Percentiles rank a stretch among this genome's conserved stretches.
These are phyloP conservation scores for Parauchenoglanis punctatus DNA, from an alignment of 2,797 vertebrate species.

Conservation along the genomic window DNA sequence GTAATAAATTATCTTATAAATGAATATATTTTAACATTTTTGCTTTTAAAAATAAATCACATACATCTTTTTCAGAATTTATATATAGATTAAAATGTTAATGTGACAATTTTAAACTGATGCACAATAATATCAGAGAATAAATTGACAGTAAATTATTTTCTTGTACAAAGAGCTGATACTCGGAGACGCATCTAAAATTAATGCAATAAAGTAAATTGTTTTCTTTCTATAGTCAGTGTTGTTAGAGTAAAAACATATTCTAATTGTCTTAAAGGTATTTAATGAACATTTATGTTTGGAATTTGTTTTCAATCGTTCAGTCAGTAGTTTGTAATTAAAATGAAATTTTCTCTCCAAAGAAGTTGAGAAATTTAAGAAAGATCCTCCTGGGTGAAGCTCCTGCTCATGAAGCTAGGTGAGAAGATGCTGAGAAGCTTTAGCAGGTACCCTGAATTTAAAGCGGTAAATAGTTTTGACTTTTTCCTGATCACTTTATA, in stretches of 20 bases:
- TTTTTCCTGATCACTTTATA: neutral
- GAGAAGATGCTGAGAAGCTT: neutral
- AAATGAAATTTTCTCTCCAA: neutral
- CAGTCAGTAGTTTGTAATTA: neutral
- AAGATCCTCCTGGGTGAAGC: neutral
- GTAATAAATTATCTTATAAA: neutral
- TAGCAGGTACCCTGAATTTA: neutral
- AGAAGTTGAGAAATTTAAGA: neutral
- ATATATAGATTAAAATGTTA: neutral
- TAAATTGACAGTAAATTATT: no score
- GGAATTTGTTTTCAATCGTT: no score
- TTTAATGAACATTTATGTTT: neutral
- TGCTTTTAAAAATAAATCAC: neutral
- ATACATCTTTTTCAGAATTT: neutral
- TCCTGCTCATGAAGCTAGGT: neutral
- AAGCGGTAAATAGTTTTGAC: neutral
- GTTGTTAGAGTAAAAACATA: neutral
- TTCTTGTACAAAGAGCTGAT: neutral
- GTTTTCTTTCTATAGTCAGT: neutral
- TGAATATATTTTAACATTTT: neutral
- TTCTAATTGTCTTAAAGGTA: neutral
- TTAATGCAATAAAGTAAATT: neutral
- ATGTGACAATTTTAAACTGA: no score
- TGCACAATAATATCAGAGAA: neutral
- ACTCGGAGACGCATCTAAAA: neutral